Base-by-base conservation (phyloP, 2,888 invertebrate genomes). In the Acrobasis consociella region DNA sequence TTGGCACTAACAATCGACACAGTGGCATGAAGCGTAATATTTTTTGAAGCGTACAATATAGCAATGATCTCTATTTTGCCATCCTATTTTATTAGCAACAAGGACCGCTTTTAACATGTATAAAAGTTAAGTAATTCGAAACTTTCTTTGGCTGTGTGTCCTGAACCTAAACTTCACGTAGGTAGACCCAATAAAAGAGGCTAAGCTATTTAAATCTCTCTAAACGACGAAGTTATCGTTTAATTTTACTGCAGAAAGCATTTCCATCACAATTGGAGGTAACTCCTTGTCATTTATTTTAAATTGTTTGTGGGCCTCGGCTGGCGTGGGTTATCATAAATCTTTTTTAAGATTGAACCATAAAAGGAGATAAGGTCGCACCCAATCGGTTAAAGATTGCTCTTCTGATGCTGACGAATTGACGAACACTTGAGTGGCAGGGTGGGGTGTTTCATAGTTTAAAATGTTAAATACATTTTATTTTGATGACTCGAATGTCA, bases 191-290 rank as follows among this genome's bases (percentile, higher is more conserved):
- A 91, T 91, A 91, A 91, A 90, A 86, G 71, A 67, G 72, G 74
- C 83, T 88, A 84, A 87, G 83, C 89, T 83, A 86, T 87, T 91
- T 89, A 90, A 91, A 91, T 87, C 87, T 85, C 86, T 82, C 89
- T 89, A 89, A 91, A 90, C 89, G 90, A 84, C 87, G 78, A 86
- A 80, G 87, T 91, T 91, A 91, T 91, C 87, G 91, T 92, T 91
- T 91, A 90, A 91, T 91, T 92, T 91, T 91, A 92, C 91, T 91
- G 91, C 91, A 91, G 88, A 90, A 87, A 90, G 86, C 87, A 89
- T 91, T 91, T 91, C 91, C 90, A 91, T 92, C 88, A 92, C 92
- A 91, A 91, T 90, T 89, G 88, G 89, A 87, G 85, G 88, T 86
- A 85, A 91, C 92, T 91, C 76, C 91, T 91, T 91, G 91, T 91